Evolutionary conservation across 2,888 invertebrate species (phyloP), one percentile per base, ranked within the genome.

Genomic region (Eilema sororculum): DNA sequence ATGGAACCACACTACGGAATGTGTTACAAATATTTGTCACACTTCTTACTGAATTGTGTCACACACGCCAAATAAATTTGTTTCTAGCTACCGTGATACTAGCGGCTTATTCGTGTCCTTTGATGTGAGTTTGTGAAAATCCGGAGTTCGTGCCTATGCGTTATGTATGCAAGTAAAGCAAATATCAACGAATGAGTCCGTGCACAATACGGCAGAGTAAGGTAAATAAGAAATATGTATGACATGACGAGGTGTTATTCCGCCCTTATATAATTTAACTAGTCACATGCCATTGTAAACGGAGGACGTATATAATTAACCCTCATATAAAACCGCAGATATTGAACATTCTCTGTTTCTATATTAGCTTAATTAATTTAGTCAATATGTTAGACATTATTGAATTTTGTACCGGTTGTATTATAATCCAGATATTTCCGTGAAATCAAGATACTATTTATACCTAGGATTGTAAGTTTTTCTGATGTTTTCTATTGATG

Each of bases 341-440:
- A 67, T 58, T 75, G 71, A 73, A 69, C 68, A 68, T 66, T 70
- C 65, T 58, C 65, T 67, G 72, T 70, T 71, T 57, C 62, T 67
- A 60, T 74, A 73, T 78, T 72, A 78, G 76, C 76, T 72, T 81
- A 81, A 81, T 78, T 78, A 81, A 81, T 81, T 75, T 78, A 25
- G 76, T 60, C 79, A 71, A 78, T 81, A 78, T 75, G 65, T 78
- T 67, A 62, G 68, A 61, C 67, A 68, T 78, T 69, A 78, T 60
- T 68, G 56, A 78, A 75, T 72, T 69, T 72, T 24, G 16, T 68
- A 59, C 33, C 16, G 22, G 22, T 57, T 52, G 5, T 64, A 46
- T 25, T 52, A n/a, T 52, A 52, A 52, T 52, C 52, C n/a, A n/a
- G n/a, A 52, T 52, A 6, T 46, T 46, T n/a, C 20, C n/a, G 20